A percentile compares a stretch with the other conserved stretches of the same genome.
These are phyloP conservation scores for Caenorhabditis drosophilae DNA, from an alignment of 2,888 invertebrate species.

Conservation along the genomic window DNA sequence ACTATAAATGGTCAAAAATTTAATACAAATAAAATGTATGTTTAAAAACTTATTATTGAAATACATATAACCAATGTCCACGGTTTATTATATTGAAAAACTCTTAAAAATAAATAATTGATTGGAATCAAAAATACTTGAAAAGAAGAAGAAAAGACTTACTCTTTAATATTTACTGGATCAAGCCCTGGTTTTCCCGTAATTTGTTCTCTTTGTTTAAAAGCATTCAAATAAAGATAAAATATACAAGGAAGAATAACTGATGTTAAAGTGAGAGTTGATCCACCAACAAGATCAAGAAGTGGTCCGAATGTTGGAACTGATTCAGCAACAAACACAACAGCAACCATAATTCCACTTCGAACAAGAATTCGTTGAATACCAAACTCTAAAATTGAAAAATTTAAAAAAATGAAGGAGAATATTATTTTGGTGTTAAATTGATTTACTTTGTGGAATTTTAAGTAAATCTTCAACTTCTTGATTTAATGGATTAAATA, in stretches of 20 bases:
- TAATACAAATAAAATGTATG: neutral
- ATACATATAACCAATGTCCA: conserved; percentile 39
- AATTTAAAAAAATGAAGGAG: neutral
- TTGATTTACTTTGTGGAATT: conserved; percentile 57
- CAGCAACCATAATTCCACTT: conserved; percentile 54
- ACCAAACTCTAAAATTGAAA: conserved; percentile 49
- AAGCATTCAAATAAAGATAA: conserved; percentile 57
- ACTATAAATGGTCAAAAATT: conserved; percentile 28
- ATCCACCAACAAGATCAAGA: conserved; percentile 62
- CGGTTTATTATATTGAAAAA: conserved; percentile 30
- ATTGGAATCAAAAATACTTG: neutral
- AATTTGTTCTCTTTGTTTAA: conserved; percentile 37
- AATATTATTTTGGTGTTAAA: neutral
- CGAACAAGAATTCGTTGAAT: conserved; percentile 55
- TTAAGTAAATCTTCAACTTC: conserved; percentile 63
- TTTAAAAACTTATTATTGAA: conserved; percentile 43
- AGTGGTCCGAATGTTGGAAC: conserved; percentile 66
- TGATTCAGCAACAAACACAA: conserved; percentile 64
- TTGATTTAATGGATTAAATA: conserved; percentile 66
- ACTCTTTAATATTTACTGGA: conserved; percentile 30
- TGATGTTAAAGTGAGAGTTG: conserved; percentile 61
- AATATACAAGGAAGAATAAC: conserved; percentile 64
- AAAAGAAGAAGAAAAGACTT: neutral
- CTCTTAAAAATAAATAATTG: conserved; percentile 13
- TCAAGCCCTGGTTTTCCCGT: conserved; percentile 31